A percentile compares a stretch with the other conserved stretches of the same genome.
These are phyloP conservation scores for Neogale vison DNA, from an alignment of 2,113 vertebrate species.

Conservation along the genomic window DNA sequence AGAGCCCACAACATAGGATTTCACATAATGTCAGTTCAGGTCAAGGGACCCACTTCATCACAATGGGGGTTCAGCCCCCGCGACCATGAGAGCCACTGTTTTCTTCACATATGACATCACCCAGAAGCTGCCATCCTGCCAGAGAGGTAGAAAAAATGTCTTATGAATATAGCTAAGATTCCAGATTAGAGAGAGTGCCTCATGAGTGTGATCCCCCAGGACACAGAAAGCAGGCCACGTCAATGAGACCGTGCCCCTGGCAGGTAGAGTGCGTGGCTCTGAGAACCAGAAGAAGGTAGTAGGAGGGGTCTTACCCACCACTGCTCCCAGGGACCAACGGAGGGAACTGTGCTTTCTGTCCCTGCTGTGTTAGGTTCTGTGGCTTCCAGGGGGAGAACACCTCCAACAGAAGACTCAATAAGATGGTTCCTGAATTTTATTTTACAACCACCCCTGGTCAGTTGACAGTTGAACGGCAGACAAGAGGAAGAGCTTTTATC, in stretches of 20 bases:
- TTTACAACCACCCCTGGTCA: no score
- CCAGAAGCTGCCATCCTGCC: background rate
- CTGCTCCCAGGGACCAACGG: background rate
- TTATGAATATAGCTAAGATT: background rate
- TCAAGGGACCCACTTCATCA: background rate
- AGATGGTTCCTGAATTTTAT: background rate
- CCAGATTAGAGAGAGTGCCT: background rate
- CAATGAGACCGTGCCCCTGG: background rate
- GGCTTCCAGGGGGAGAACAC: background rate
- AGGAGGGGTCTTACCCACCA: background rate
- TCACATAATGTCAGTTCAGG: no score
- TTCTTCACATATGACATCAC: background rate
- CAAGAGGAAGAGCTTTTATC: background rate
- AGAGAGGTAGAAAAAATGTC: background rate
- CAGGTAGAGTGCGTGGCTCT: background rate
- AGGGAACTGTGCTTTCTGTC: background rate
- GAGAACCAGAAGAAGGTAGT: background rate
- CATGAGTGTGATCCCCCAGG: background rate
- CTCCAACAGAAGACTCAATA: background rate
- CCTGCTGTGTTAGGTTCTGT: background rate
- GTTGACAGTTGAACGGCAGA: no score
- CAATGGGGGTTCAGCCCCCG: background rate
- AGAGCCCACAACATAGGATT: background rate
- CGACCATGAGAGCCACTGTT: background rate
- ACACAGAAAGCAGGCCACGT: no score